phyloP scores from a whole-genome alignment of 1,140 invertebrate species.

The Lepidostoma basale region DNA sequence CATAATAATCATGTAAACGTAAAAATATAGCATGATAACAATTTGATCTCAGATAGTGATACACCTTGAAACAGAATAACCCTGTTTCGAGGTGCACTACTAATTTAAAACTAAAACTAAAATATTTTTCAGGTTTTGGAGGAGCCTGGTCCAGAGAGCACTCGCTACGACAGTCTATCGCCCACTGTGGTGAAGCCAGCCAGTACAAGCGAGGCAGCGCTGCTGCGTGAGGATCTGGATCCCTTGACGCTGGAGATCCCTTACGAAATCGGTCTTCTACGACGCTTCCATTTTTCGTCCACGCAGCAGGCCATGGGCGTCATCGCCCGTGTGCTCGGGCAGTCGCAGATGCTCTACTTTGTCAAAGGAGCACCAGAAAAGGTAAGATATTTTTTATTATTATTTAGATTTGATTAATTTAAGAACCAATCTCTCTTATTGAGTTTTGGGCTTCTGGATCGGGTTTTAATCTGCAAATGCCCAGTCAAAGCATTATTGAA shows the following conservation, averaged over 20 bases:
- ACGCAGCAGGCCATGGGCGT: constrained; percentile 90
- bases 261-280: constrained; percentile 78
- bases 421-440: no score
- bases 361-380: constrained; percentile 94
- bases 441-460: no score
- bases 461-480: no score
- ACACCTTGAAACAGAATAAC: no score
- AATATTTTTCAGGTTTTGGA: constrained; percentile 67
- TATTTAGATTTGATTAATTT: not conserved
- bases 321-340: constrained; percentile 77
- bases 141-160: constrained; percentile 85
- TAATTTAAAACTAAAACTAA: no score
- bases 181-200: constrained; percentile 83
- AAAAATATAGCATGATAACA: no score
- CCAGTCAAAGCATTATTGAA: no score
- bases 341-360: constrained; percentile 81
- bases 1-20: no score
- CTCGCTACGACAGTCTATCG: constrained; percentile 85
- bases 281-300: constrained; percentile 91
- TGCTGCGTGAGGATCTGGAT: constrained; percentile 53
- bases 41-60: no score
- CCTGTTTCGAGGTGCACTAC: no score
- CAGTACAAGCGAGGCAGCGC: constrained; percentile 49
- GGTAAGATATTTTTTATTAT: constrained; percentile 58
- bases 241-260: constrained; percentile 59